Percentiles rank a stretch among this genome's conserved stretches.
phyloP scores from a whole-genome alignment of 2,113 vertebrate genomes.

The Haliaeetus leucogaster region DNA sequence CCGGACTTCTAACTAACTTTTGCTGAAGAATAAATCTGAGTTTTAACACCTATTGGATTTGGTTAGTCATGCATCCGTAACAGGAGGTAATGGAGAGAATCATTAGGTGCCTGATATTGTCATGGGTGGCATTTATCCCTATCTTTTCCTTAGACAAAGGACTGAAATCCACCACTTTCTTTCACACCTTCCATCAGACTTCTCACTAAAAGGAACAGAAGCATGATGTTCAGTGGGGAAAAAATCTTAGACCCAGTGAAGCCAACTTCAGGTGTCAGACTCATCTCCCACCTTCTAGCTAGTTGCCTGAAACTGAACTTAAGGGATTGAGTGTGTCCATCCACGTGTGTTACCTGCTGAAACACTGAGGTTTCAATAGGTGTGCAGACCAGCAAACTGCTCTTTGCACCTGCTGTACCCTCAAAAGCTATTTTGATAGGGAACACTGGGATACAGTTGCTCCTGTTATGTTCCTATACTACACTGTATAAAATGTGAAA shows the following conservation, averaged over 20 bases:
- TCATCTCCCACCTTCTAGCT: not conserved
- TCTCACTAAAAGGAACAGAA: not conserved
- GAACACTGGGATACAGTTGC: not conserved
- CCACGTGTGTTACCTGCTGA: fast-evolving
- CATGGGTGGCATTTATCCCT: not conserved
- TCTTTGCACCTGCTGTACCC: not conserved
- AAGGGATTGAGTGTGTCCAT: not conserved
- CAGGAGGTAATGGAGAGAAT: not conserved
- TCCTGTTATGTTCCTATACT: not conserved
- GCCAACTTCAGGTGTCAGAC: not conserved
- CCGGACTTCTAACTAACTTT: no score
- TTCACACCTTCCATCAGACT: not conserved
- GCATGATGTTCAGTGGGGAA: not conserved
- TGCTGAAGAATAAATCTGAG: no score
- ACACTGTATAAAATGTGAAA: not conserved
- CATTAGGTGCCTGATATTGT: not conserved
- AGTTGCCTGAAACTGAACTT: not conserved
- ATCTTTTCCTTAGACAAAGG: not conserved
- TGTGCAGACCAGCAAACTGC: not conserved
- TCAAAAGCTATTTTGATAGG: not conserved
- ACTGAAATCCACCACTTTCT: not conserved
- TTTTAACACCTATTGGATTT: no score
- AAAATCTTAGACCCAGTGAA: not conserved
- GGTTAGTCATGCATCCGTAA: no score
- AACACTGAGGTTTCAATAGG: not conserved